Evolutionary conservation across 92 coral and sea anemone species (phyloP).

Genomic region (Parazoanthus darwini): DNA sequence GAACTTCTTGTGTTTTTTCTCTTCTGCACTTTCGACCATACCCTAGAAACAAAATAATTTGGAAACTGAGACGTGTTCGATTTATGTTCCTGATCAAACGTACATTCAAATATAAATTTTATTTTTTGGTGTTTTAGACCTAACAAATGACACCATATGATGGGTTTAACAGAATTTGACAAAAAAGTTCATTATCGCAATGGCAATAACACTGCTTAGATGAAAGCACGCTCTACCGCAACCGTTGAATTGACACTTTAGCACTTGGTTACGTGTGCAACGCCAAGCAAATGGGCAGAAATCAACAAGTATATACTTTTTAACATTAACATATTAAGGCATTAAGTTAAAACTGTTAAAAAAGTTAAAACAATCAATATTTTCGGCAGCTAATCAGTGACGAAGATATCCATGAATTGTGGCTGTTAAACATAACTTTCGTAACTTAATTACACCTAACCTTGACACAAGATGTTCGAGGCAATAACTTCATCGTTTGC

Average conservation of each 20-base stretch:
- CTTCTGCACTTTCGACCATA: conserved; percentile 98
- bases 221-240: neutral
- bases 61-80: neutral
- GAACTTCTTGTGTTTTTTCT: conserved; percentile 69
- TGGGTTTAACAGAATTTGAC: neutral
- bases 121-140: neutral
- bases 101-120: neutral
- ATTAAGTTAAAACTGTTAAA: too few species aligned
- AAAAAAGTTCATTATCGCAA: too few species aligned
- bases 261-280: too few species aligned
- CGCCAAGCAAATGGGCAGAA: too few species aligned
- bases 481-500: neutral
- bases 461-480: neutral
- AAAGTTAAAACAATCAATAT: too few species aligned
- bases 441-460: neutral
- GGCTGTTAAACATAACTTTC: neutral
- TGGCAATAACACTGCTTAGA: neutral
- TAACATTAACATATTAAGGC: too few species aligned
- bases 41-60: conserved; percentile 56
- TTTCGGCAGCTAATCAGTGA: too few species aligned
- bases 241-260: neutral
- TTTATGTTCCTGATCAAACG: neutral
- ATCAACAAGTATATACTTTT: too few species aligned
- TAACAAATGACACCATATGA: neutral
- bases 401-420: too few species aligned